phyloP scores from a whole-genome alignment of 2,888 invertebrate species.

The Apotomis turbidana region DNA sequence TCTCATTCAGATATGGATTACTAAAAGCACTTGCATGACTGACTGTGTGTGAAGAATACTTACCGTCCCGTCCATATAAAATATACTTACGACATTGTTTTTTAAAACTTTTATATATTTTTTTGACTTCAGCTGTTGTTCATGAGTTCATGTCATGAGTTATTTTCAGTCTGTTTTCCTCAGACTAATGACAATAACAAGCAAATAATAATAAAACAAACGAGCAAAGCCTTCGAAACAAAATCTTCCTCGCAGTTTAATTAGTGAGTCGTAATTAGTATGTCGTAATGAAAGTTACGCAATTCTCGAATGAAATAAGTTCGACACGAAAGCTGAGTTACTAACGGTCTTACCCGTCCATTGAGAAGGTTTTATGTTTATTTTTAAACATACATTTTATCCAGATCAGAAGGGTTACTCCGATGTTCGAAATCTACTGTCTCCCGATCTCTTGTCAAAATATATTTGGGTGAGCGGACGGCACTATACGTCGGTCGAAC shows the following conservation, averaged over 20 bases:
- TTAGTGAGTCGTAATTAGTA: conserved; percentile 29
- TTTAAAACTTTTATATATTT: too few relatives aligned
- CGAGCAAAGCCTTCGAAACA: conserved; percentile 5
- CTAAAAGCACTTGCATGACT: too few relatives aligned
- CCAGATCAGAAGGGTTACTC: not conserved
- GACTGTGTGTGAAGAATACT: too few relatives aligned
- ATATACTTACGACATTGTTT: too few relatives aligned
- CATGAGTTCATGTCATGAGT: too few relatives aligned
- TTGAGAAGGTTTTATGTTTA: not conserved
- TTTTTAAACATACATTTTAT: not conserved
- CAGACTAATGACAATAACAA: not conserved
- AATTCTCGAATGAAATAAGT: conserved; percentile 15
- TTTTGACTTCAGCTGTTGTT: not conserved
- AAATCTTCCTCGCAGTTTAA: conserved; percentile 19
- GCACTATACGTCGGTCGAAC: too few relatives aligned
- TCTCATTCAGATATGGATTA: too few relatives aligned
- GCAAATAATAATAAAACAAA: conserved; percentile 13
- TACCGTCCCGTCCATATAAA: too few relatives aligned
- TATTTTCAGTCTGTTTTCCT: not conserved
- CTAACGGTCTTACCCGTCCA: conserved; percentile 8
- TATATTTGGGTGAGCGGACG: too few relatives aligned
- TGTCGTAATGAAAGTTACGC: conserved; percentile 24
- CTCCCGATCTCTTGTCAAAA: too few relatives aligned
- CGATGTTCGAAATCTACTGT: too few relatives aligned
- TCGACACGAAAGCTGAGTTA: conserved; percentile 16